Evolutionary conservation across 2,113 vertebrate species (phyloP), one percentile per base, ranked within the genome.

Genomic region (Halcyon malimbica): DNA sequence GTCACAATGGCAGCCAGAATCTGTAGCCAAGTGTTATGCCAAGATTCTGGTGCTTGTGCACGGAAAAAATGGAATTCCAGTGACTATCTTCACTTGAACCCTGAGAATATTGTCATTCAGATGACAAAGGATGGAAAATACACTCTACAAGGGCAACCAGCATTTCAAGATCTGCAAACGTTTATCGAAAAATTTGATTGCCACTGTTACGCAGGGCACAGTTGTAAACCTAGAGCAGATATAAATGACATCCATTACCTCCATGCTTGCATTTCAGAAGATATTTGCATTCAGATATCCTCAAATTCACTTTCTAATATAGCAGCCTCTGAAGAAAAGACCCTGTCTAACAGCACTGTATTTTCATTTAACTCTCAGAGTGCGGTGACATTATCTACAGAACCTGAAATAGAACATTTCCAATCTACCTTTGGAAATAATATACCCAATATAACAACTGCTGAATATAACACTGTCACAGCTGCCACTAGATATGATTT

Each of bases 1-100:
- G 97, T 99, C 92, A 99, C 99, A 1, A 97, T 99, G 35, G 99
- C 99, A 16, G 96, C 98, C 80, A 98, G 96, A 96, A 97, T 99
- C 77, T 99, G 99, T 93, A 98, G 98, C 85, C 82, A 97, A 57
- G 92, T 95, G n/a, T 89, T 99, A 71, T 99, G 99, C 79, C 97
- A 98, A 62, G 96, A 97, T 15, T 95, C 96, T 26, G 99, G 99
- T 21, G 95, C 98, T 35, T 99, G 99, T 26, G 86, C 92, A 68
- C 96, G 99, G 67, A 99, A 98, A 97, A 37, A 96, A 56, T 98
- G 98, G 91, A 78, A 99, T 90, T 98, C 98, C 21, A 56, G 21
- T 21, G 94, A 97, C 90, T 99, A 99, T 93, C 99, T 99, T 73
- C 99, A 99, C 93, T 93, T 99, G 77, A 99, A 98, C 85, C 82